Evolutionary conservation across 2,888 invertebrate species (phyloP).

Genomic region (Caenorhabditis drosophilae): DNA sequence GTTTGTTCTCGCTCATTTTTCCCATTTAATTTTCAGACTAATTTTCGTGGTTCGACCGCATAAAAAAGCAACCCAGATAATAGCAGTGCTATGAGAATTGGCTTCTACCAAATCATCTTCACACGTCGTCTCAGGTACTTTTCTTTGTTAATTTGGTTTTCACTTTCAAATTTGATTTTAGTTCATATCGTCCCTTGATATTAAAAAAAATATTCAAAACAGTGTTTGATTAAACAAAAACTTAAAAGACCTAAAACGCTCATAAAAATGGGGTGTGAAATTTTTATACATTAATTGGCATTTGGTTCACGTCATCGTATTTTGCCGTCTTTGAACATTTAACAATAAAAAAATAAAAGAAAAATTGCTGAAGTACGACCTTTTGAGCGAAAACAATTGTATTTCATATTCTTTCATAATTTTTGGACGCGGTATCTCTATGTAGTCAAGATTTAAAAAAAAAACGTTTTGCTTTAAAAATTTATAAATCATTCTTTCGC

Average conservation of each 20-base stretch:
- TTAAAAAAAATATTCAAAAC: background rate
- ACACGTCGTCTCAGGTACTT: conserved; percentile 37
- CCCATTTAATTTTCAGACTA: background rate
- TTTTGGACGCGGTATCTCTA: no score
- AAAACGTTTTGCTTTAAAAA: no score
- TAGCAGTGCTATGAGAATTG: conserved; percentile 56
- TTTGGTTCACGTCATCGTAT: background rate
- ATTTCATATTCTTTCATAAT: no score
- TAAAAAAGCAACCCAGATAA: conserved; percentile 29
- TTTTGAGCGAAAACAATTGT: no score
- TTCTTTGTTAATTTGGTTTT: background rate
- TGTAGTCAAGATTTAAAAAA: no score
- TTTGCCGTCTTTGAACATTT: background rate
- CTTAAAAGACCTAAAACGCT: background rate
- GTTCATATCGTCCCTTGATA: background rate
- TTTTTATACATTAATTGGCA: background rate
- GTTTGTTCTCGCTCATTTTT: background rate
- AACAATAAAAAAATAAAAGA: no score
- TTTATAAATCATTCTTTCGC: no score
- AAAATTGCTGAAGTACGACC: no score
- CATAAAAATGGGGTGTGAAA: conserved; percentile 1
- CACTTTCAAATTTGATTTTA: conserved; percentile 1
- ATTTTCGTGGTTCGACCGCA: conserved; percentile 35
- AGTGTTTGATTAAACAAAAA: background rate
- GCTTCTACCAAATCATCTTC: conserved; percentile 30